Conservation (phyloP, 2,797 vertebrate genomes). For the Telmatherina bonti region DNA sequence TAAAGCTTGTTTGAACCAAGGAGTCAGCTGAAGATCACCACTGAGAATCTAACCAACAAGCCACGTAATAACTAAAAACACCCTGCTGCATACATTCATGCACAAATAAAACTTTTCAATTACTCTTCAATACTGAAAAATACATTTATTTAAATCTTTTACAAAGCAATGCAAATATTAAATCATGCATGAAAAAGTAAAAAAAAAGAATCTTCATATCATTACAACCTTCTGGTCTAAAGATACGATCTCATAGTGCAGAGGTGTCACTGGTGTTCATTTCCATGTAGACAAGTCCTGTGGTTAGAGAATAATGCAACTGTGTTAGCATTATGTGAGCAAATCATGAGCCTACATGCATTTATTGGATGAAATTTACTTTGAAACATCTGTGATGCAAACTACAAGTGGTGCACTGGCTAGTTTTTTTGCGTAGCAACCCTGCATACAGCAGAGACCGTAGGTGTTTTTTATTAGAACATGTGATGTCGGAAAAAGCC, state of each 20-base stretch:
- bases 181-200: neutral
- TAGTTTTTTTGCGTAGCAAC: too few relatives aligned
- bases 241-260: constrained; percentile 2
- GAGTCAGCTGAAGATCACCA: too few relatives aligned
- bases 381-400: neutral
- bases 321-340: constrained; percentile 19
- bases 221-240: too few relatives aligned
- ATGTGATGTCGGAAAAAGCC: neutral
- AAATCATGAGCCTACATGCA: neutral
- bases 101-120: neutral
- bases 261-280: constrained; percentile 40
- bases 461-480: neutral
- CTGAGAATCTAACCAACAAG: too few relatives aligned
- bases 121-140: neutral
- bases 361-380: neutral
- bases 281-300: constrained; percentile 71
- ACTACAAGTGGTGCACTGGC: neutral
- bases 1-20: too few relatives aligned
- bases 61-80: neutral
- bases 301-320: constrained; percentile 29
- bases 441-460: neutral
- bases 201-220: too few relatives aligned
- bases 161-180: neutral
- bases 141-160: neutral
- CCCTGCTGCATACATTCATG: too few relatives aligned